Conservation (phyloP, 2,113 vertebrate genomes). For the Petromus typicus region DNA sequence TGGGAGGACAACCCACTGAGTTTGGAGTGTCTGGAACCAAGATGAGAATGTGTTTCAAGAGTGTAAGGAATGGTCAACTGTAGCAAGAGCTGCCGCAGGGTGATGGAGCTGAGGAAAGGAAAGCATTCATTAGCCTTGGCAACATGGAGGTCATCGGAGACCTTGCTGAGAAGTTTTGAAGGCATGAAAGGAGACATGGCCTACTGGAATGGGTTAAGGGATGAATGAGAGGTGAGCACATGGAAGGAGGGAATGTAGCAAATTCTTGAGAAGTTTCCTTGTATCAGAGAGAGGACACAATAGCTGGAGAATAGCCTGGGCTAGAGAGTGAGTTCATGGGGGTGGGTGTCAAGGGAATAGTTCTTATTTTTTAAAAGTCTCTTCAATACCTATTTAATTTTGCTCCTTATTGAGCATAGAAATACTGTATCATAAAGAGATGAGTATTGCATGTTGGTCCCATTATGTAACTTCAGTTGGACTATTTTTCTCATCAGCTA, state of each 20-base stretch:
- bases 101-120: neutral
- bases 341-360: neutral
- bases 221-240: neutral
- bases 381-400: conserved; percentile 39
- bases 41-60: neutral
- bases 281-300: neutral
- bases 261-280: conserved; percentile 20
- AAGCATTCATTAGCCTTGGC: neutral
- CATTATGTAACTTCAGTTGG: conserved; percentile 39
- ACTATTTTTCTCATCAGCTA: neutral
- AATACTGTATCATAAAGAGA: conserved; percentile 21
- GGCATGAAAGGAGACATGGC: neutral
- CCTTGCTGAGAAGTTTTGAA: neutral
- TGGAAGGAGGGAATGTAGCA: neutral
- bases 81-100: neutral
- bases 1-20: conserved; percentile 1
- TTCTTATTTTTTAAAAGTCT: neutral
- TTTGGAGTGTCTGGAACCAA: neutral
- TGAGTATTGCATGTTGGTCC: neutral
- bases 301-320: neutral
- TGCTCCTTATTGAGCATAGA: neutral
- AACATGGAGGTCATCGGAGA: neutral
- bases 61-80: neutral
- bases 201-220: neutral
- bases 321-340: neutral